Evolutionary conservation across 1,140 invertebrate species (phyloP).

Genomic region (Magallana angulata): DNA sequence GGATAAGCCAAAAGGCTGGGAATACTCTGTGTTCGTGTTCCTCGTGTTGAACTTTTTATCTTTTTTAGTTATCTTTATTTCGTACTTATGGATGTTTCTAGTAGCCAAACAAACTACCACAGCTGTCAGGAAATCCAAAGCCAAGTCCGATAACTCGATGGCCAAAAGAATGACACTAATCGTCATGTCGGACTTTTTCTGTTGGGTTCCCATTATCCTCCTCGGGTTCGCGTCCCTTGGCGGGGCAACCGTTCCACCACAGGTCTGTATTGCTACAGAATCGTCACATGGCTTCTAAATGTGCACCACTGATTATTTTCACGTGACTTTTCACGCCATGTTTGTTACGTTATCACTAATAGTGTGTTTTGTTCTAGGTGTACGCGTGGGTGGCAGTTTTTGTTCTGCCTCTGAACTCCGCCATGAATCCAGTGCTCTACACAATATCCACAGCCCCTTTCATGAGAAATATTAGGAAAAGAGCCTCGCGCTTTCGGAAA

Average conservation of each 20-base stretch:
- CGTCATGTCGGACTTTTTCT: slow-evolving; percentile 83
- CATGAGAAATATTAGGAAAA: slow-evolving; percentile 69
- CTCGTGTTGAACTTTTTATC: slow-evolving; percentile 82
- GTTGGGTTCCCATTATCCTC: slow-evolving; percentile 83
- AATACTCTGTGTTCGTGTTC: slow-evolving; percentile 83
- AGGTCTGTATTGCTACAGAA: slow-evolving; percentile 71
- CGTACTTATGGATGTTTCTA: slow-evolving; percentile 83
- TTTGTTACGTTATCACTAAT: too few relatives aligned
- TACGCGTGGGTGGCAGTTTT: slow-evolving; percentile 88
- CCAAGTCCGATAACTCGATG: slow-evolving; percentile 81
- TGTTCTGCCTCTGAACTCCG: slow-evolving; percentile 88
- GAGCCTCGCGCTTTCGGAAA: slow-evolving; percentile 70
- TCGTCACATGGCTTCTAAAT: too few relatives aligned
- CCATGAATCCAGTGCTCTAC: slow-evolving; percentile 89
- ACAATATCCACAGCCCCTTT: slow-evolving; percentile 84
- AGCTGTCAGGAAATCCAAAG: slow-evolving; percentile 77
- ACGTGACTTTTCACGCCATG: too few relatives aligned
- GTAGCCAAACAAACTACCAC: slow-evolving; percentile 80
- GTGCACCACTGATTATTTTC: too few relatives aligned
- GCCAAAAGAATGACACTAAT: slow-evolving; percentile 82
- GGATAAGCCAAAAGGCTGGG: slow-evolving; percentile 82
- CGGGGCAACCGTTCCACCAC: slow-evolving; percentile 79
- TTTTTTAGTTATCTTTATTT: slow-evolving; percentile 81
- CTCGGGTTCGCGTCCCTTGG: slow-evolving; percentile 81
- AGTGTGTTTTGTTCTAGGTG: slow-evolving; percentile 61